Evolutionary conservation across 2,797 vertebrate species (phyloP), one percentile per base, ranked within the genome.

Genomic region (Kryptopterus vitreolus): DNA sequence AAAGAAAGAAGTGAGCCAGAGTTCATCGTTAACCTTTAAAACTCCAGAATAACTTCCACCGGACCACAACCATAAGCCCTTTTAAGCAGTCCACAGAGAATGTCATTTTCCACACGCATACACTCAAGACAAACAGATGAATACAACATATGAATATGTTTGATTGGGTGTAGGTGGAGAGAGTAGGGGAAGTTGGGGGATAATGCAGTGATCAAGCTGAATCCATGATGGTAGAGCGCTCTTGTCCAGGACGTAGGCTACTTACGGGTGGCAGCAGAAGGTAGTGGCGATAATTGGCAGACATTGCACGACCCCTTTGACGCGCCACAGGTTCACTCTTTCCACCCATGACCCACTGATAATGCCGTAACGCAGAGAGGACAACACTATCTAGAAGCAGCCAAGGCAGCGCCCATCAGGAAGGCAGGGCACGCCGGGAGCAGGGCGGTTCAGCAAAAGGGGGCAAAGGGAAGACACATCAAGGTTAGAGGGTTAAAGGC

Each of bases 221-320:
- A 80, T 84, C 81, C 81, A 59, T 85, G 80, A 80, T 65, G 77
- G 78, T 75, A 46, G 57, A 29, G 72, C 22, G 62, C 81, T 63
- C 80, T 72, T 50, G 78, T 78, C 83, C 86, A 81, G 78, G 81
- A 83, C 83, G 70, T 77, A 81, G 84, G 87, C 87, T 92, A 94
- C 93, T 92, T 92, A 92, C 91, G 91, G 92, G 91, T 93, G 91
- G 90, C 91, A 93, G 93, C 94, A 92, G 92, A 93, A 89, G 86
- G 92, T 92, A 85, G 91, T 94, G 89, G 90, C 92, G 85, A 92
- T 88, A 85, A 89, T 94, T 80, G 92, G 90, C 85, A 92, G 91
- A 90, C 89, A 93, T 90, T 92, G 92, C 89, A 94, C 90, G 88
- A 92, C 89, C 78, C 92, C 93, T 84, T 84, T 91, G 78, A 92